Evolutionary conservation across 2,797 vertebrate genomes (phyloP), one percentile per base, ranked within the genome.

Genomic region (Pangasius larnaudii): DNA sequence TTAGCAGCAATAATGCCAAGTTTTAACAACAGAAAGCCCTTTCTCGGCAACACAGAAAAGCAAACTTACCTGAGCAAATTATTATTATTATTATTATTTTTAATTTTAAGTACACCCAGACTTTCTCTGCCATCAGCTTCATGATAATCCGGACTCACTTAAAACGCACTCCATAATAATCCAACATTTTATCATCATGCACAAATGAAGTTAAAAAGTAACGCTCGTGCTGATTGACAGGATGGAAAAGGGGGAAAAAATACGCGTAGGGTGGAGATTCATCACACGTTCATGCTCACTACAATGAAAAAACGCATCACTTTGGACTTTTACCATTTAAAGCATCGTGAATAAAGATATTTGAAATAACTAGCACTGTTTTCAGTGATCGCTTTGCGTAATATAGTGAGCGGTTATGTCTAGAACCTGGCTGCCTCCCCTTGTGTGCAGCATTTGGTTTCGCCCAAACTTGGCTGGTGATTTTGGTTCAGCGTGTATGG

Each of bases 401-500:
- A 49, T 75, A 22, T 6, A n/a, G 69, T 10, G 53, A 5, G 36
- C 0, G 56, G 1, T 24, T 77, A 13, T n/a, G 11, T 30, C 7
- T 63, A 13, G 1, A 30, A 80, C 8, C 87, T 6, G 36, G 0
- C 24, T 2, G 46, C 87, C 86, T 94, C 96, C 96, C 96, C 93
- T 91, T 33, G 95, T 96, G 95, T 96, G 93, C 87, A 67, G 19
- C n/a, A 87, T 86, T 95, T 97, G 96, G 96, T 96, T 90, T 95
- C 92, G 94, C 90, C 96, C 96, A 94, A 95, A 96, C 94, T 94
- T 95, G 95, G 94, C 95, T 89, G 89, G 94, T 53, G 95, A 96
- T 96, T 96, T 95, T 95, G 95, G 93, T 95, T 94, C 71, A 85
- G 90, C 88, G 87, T 91, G 93, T 58, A 92, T 91, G 94, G 94